Base-by-base conservation (phyloP, 2,797 vertebrate genomes). In the Anguilla marmorata region DNA sequence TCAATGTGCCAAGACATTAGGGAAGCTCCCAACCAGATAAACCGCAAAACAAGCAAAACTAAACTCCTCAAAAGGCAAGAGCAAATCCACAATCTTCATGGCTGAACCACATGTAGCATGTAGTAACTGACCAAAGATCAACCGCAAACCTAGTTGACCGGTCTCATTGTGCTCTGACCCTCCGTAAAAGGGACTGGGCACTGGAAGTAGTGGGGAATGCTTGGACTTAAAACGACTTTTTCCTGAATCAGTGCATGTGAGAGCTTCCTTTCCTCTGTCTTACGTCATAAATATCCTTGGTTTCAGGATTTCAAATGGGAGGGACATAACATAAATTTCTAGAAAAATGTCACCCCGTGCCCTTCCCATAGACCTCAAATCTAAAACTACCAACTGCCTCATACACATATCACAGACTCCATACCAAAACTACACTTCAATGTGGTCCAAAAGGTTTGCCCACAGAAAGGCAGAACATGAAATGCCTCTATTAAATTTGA, bases 191-290 rank as follows among this genome's bases (percentile, higher is more conserved):
- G n/a, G 76, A 60, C 86, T 11, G 1, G 30, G 54, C 87, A 87
- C 87, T 86, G 80, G 88, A n/a, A 86, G 50, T 89, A 85, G 80
- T 87, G 89, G 90, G 91, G 89, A 92, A 92, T 92, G 90, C 90
- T 92, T 90, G 76, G 48, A 48, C 76, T 37, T 19, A 80, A 45
- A 48, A 76, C 8, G 24, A 74, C 69, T 37, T 33, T 80, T 80
- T 48, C 6, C 12, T 45, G 76, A 14, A 41, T 48, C 76, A 80
- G 76, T 80, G 76, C 76, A 24, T 16, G 76, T 21, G 76, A 45
- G 19, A 41, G 16, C 41, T 48, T 45, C 33, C 72, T 76, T 21
- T 76, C 33, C 37, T 45, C 76, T 80, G 76, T 37, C 33, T 19
- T n/a, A 9, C 2, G 45, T 14, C 79, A 82, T 45, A 50, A 82